Percentiles rank a stretch among this genome's conserved stretches.
phyloP scores from a whole-genome alignment of 2,888 invertebrate genomes.

The Tetranychus piercei region DNA sequence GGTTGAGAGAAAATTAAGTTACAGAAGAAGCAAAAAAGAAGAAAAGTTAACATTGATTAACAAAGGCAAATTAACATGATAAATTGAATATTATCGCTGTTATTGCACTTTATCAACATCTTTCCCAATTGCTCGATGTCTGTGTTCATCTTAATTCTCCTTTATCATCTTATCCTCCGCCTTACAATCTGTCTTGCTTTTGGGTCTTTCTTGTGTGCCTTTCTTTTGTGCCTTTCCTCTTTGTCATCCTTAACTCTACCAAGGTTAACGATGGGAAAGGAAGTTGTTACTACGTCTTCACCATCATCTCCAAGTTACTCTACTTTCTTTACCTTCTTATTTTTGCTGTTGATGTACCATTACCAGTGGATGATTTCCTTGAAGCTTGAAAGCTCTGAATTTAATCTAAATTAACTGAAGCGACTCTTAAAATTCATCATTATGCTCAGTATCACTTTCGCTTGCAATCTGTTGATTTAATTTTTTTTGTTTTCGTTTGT shows the following conservation, averaged over 20 bases:
- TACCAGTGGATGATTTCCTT: not conserved
- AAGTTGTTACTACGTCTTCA: not conserved
- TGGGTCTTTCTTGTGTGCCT: not conserved
- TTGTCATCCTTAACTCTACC: not conserved
- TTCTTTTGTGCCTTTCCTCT: not conserved
- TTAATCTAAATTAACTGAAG: not conserved
- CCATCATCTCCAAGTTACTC: slow-evolving; percentile 3
- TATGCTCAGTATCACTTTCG: not conserved
- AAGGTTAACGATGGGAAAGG: not conserved
- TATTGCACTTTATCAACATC: not conserved
- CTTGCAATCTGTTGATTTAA: not conserved
- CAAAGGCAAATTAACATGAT: too few relatives aligned
- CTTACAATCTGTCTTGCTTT: not conserved
- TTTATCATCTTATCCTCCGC: not conserved
- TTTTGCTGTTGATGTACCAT: not conserved
- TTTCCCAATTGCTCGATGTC: not conserved
- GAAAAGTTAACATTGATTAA: too few relatives aligned
- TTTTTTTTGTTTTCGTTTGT: not conserved
- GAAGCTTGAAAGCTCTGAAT: not conserved
- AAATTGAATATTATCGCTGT: too few relatives aligned
- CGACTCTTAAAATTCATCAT: not conserved
- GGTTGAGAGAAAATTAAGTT: too few relatives aligned
- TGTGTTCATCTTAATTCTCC: not conserved
- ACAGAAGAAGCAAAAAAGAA: too few relatives aligned
- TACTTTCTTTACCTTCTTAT: not conserved